These are phyloP conservation scores for Abramis brama DNA, from an alignment of 2,113 vertebrate species.

Conservation along the genomic window DNA sequence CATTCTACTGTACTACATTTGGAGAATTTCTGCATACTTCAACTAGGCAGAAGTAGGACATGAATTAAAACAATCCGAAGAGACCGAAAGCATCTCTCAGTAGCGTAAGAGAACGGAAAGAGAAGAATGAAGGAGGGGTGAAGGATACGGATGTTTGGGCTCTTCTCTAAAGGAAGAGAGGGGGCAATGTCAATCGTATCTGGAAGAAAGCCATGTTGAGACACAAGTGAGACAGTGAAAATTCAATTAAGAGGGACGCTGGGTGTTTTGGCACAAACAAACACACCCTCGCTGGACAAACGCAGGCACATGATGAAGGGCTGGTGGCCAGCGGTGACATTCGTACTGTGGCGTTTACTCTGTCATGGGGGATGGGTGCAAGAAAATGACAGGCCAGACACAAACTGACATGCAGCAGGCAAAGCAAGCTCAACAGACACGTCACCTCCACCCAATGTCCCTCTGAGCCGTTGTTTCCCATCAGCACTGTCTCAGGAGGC, in stretches of 20 bases:
- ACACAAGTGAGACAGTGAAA: background rate
- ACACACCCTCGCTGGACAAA: background rate
- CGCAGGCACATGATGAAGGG: background rate
- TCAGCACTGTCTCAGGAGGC: background rate
- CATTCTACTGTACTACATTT: background rate
- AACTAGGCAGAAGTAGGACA: slow-evolving; percentile 35
- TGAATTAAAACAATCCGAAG: slow-evolving; percentile 23
- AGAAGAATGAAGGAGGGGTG: background rate
- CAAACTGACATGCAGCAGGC: slow-evolving; percentile 3
- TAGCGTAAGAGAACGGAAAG: background rate
- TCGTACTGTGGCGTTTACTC: background rate
- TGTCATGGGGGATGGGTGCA: background rate
- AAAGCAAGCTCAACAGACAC: background rate
- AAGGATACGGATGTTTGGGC: background rate
- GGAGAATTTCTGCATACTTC: slow-evolving; percentile 10
- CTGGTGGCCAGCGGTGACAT: slow-evolving; percentile 19
- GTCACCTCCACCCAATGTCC: slow-evolving; percentile 6
- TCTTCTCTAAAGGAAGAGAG: background rate
- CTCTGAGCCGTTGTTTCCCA: slow-evolving; percentile 26
- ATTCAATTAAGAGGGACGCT: background rate
- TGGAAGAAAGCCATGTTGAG: background rate
- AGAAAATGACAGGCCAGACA: slow-evolving; percentile 7
- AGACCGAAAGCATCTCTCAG: slow-evolving; percentile 7
- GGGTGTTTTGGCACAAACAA: slow-evolving; percentile 5
- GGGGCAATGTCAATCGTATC: slow-evolving; percentile 3